Percentiles rank a stretch among this genome's conserved stretches.
Evolutionary conservation across 2,888 invertebrate species (phyloP).

Genomic region (Cantharis lateralis): DNA sequence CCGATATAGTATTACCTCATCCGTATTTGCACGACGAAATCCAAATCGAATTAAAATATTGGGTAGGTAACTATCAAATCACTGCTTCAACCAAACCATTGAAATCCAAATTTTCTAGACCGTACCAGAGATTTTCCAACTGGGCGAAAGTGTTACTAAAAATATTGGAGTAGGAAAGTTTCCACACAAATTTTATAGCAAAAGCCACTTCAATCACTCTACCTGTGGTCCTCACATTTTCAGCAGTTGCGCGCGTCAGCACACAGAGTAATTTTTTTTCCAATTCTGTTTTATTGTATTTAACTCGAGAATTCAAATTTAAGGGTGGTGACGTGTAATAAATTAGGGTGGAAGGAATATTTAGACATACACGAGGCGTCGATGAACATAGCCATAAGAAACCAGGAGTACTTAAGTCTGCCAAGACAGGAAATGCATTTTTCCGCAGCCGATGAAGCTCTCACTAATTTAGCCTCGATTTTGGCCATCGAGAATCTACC

Average conservation of each 20-base stretch:
- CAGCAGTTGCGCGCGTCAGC: constrained; percentile 58
- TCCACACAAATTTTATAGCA: constrained; percentile 56
- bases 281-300: background rate
- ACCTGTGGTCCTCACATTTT: constrained; percentile 56
- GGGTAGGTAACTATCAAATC: constrained; percentile 40
- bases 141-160: constrained; percentile 57
- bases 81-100: background rate
- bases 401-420: constrained; percentile 41
- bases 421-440: constrained; percentile 41
- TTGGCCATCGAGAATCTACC: constrained; percentile 60
- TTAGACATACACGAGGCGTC: constrained; percentile 61
- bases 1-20: constrained; percentile 62
- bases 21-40: constrained; percentile 49
- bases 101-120: constrained; percentile 49
- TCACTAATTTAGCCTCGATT: constrained; percentile 60
- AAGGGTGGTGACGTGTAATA: constrained; percentile 57
- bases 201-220: constrained; percentile 56
- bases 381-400: constrained; percentile 53
- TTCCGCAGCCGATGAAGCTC: constrained; percentile 61
- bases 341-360: constrained; percentile 59
- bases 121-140: constrained; percentile 57
- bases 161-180: constrained; percentile 58
- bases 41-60: constrained; percentile 40
- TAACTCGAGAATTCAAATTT: background rate
- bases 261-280: constrained; percentile 51